Conservation (phyloP, 2,888 invertebrate genomes). For the Dynastes maya region DNA sequence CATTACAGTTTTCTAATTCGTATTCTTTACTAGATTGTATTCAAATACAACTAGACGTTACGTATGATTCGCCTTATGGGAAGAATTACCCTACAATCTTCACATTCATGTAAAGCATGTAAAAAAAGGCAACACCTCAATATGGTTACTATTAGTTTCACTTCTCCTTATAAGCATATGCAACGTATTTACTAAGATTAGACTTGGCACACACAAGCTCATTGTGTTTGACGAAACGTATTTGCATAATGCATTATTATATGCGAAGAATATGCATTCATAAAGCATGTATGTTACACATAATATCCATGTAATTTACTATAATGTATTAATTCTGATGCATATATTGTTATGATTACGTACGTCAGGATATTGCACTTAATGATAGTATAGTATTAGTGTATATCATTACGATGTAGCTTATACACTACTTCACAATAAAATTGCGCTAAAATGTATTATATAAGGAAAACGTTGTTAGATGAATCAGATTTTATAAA, state of each 20-base stretch:
- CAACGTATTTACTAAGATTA: conserved; percentile 14
- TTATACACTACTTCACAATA: too few species aligned
- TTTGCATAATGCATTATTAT: conserved; percentile 36
- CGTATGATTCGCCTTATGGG: conserved; percentile 26
- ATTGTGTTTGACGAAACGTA: conserved; percentile 26
- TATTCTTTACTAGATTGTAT: conserved; percentile 20
- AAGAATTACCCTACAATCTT: conserved; percentile 23
- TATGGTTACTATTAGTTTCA: conserved; percentile 4
- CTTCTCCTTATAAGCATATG: background rate
- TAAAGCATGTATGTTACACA: conserved; percentile 2
- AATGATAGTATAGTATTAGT: too few species aligned
- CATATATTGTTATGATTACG: background rate
- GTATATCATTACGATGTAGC: too few species aligned
- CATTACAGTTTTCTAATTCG: background rate
- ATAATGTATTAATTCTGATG: conserved; percentile 25
- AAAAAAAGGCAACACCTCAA: conserved; percentile 9
- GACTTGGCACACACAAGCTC: conserved; percentile 15
- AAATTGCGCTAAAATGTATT: too few species aligned
- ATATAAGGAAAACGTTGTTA: too few species aligned
- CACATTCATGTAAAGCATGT: conserved; percentile 29
- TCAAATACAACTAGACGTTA: conserved; percentile 20
- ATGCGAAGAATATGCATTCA: conserved; percentile 1
- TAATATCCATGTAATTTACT: conserved; percentile 17
- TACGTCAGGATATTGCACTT: too few species aligned
- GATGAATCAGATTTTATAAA: too few species aligned